A percentile compares a stretch with the other conserved stretches of the same genome.
These are phyloP conservation scores for Leucopsar rothschildi DNA, from an alignment of 2,113 vertebrate species.

Conservation along the genomic window DNA sequence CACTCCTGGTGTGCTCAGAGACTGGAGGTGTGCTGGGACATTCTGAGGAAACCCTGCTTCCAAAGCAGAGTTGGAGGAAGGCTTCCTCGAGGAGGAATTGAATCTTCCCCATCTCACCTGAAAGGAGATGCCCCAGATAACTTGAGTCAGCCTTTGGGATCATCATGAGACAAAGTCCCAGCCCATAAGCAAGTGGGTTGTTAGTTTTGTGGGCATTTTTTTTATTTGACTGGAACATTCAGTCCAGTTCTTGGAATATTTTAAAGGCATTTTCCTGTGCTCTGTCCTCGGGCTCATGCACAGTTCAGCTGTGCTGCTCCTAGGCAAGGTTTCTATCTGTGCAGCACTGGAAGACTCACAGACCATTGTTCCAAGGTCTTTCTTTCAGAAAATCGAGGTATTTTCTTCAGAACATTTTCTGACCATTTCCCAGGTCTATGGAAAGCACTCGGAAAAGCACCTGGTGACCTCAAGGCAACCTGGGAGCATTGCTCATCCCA, in stretches of 20 bases:
- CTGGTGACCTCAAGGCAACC: background rate
- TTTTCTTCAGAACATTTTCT: background rate
- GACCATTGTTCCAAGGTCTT: background rate
- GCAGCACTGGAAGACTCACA: background rate
- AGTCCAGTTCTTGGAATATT: background rate
- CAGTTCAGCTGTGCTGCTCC: background rate
- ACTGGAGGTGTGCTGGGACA: background rate
- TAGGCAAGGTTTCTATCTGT: background rate
- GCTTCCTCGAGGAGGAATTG: background rate
- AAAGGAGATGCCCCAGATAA: background rate
- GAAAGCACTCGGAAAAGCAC: background rate
- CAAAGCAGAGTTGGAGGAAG: background rate
- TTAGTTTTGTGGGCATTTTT: background rate
- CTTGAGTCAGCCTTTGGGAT: background rate
- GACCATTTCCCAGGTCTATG: background rate
- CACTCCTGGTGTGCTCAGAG: background rate
- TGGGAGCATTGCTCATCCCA: background rate
- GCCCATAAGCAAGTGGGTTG: background rate
- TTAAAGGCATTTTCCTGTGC: background rate
- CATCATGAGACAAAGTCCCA: background rate
- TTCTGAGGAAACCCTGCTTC: background rate
- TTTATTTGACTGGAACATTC: background rate
- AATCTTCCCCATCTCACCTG: background rate
- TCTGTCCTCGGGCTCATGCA: background rate
- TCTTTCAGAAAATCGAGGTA: background rate